Percentiles rank a stretch among this genome's conserved stretches.
Evolutionary conservation across 2,888 invertebrate species (phyloP).

Genomic region (Oscheius sp.): DNA sequence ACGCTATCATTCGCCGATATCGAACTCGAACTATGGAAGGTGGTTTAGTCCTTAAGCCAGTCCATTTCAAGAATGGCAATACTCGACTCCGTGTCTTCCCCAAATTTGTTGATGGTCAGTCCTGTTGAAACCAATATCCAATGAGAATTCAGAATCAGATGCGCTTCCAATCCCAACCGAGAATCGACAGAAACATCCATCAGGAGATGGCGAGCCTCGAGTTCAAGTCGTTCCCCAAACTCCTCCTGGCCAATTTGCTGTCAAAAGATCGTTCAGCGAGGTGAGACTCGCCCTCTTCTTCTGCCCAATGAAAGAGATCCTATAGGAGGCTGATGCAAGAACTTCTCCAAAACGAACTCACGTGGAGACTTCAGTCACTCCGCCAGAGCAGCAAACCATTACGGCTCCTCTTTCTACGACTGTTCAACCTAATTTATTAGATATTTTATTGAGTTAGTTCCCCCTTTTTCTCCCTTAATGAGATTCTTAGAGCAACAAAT

Average conservation of each 20-base stretch:
- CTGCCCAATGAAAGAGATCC: conserved; percentile 4
- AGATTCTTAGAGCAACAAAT: conserved; percentile 28
- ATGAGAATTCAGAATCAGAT: conserved; percentile 26
- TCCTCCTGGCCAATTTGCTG: conserved; percentile 28
- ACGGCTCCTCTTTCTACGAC: conserved; percentile 11
- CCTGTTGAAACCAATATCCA: not conserved
- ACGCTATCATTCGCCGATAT: conserved; percentile 69
- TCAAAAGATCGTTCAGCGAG: conserved; percentile 40
- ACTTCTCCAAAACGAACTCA: conserved; percentile 31
- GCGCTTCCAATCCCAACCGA: conserved; percentile 36
- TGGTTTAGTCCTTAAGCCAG: conserved; percentile 68
- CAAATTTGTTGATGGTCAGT: conserved; percentile 67
- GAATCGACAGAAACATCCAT: conserved; percentile 22
- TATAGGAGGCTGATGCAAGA: not conserved
- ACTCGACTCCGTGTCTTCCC: conserved; percentile 68
- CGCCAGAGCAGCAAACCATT: not conserved
- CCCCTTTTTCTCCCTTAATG: no score
- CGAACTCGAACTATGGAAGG: conserved; percentile 66
- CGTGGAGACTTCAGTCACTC: conserved; percentile 11
- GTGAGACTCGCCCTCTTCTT: not conserved
- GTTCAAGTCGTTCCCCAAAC: conserved; percentile 30
- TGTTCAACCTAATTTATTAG: conserved; percentile 21
- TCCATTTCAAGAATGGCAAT: conserved; percentile 69
- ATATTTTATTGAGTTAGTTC: conserved; percentile 28
- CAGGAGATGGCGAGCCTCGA: conserved; percentile 14